Conservation (phyloP, 2,797 vertebrate species). For the Sardinella longiceps region DNA sequence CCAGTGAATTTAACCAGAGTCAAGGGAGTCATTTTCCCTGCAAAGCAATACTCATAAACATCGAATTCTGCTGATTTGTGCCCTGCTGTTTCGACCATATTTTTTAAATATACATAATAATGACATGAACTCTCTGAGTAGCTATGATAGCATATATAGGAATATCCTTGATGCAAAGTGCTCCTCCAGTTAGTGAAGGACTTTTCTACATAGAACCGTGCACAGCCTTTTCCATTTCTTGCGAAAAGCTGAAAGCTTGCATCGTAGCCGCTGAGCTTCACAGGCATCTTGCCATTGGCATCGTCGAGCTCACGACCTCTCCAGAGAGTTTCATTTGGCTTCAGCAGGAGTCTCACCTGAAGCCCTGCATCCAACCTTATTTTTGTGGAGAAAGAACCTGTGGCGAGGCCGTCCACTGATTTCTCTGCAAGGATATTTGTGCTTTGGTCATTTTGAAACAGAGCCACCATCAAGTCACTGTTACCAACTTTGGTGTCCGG, state of each 20-base stretch:
- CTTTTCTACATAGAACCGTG: conserved; percentile 39
- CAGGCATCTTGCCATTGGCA: conserved; percentile 26
- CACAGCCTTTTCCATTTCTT: conserved; percentile 33
- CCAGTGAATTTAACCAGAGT: too few relatives aligned
- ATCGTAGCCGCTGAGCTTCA: neutral
- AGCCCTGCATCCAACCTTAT: conserved; percentile 39
- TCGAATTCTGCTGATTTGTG: neutral
- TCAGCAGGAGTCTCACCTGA: conserved; percentile 28
- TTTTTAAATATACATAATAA: neutral
- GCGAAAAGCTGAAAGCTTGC: conserved; percentile 36
- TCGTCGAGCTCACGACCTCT: conserved; percentile 40
- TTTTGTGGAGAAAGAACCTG: conserved; percentile 25
- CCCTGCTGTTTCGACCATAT: neutral
- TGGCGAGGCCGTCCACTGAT: conserved; percentile 32
- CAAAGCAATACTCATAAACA: neutral
- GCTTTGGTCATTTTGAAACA: conserved; percentile 28
- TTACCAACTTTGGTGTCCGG: conserved; percentile 25
- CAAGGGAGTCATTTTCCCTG: too few relatives aligned
- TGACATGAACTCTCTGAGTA: neutral
- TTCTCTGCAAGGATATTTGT: neutral
- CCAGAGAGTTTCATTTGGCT: conserved; percentile 20
- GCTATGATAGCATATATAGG: conserved; percentile 33
- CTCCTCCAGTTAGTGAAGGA: conserved; percentile 37
- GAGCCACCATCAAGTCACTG: conserved; percentile 19
- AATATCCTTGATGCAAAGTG: neutral